Base-by-base conservation (phyloP, 2,888 invertebrate species). In the Monoplex corrugatus region DNA sequence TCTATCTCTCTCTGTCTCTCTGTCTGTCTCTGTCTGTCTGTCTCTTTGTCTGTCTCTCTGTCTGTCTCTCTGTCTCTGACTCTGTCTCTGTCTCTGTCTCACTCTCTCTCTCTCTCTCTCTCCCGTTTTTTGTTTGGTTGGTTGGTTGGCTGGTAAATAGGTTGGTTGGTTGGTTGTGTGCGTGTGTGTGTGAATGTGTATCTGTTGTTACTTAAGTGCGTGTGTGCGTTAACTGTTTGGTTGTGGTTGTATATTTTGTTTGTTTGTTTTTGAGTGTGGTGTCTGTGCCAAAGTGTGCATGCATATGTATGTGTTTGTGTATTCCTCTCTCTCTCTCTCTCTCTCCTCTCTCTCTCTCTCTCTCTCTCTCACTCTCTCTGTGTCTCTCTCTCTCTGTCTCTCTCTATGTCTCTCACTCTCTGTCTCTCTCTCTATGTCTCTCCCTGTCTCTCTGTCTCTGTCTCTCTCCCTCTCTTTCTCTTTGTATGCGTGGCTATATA, bases 11-110 rank as follows among this genome's bases (percentile, higher is more conserved):
- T 3, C 43, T 83, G n/a, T 38, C 35, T 1, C n/a, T 83, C 44
- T 83, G 83, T n/a, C 8, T 82, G 82, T 45, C 16, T 82, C 43
- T 82, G 83, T 83, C 44, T 45, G 45, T 83, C 6, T 44, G 83
- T 83, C 23, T 44, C 8, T 45, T 5, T 38, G 38, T 45, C 43
- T 82, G n/a, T 43, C 10, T 44, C 23, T 43, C 8, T 44, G 83
- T 44, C 23, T 32, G 43, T 32, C 44, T 45, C 44, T 8, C 44
- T 45, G 45, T 8, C 44, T 83, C 44, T 83, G 83, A 8, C 44
- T 83, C 44, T 45, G 83, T 83, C 44, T 83, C 44, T 83, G 83
- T 83, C 44, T 83, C 44, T 82, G 83, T 83, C 44, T 83, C 44
- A 43, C 44, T 83, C 44, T 83, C 44, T 83, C 44, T 83, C 35